phyloP scores from a whole-genome alignment of 2,888 invertebrate species.

The Xanthia togata region DNA sequence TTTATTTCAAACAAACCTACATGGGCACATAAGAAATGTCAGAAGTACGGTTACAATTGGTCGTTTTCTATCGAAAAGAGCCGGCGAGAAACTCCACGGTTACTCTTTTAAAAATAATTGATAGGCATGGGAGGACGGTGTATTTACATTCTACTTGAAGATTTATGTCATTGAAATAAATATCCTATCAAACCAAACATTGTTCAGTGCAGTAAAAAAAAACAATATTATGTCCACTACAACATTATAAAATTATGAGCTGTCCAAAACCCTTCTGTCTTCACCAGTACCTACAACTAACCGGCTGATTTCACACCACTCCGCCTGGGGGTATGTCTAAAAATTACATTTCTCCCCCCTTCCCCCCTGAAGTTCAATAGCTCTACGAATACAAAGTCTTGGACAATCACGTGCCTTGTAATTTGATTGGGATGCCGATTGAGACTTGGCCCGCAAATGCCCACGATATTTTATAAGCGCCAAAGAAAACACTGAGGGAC shows the following conservation, averaged over 20 bases:
- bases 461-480: slow-evolving; percentile 85
- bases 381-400: slow-evolving; percentile 77
- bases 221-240: background rate
- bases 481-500: slow-evolving; percentile 77
- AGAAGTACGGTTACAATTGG: background rate
- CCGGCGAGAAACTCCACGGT: background rate
- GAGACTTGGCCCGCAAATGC: slow-evolving; percentile 81
- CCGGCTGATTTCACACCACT: slow-evolving; percentile 74
- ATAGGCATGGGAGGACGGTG: background rate
- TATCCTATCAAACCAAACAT: background rate
- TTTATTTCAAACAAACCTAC: background rate
- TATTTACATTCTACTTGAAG: background rate
- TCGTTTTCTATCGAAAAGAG: background rate
- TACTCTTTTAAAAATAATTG: background rate
- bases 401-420: slow-evolving; percentile 86
- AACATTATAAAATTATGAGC: slow-evolving; percentile 8
- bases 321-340: slow-evolving; percentile 80
- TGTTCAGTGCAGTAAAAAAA: background rate
- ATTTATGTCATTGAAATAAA: background rate
- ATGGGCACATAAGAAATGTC: background rate
- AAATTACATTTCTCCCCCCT: slow-evolving; percentile 80
- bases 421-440: slow-evolving; percentile 87
- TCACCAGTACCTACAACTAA: slow-evolving; percentile 56
- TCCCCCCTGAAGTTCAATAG: slow-evolving; percentile 70
- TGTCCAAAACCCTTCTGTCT: slow-evolving; percentile 31